These are phyloP conservation scores for Geotrupes spiniger DNA, from an alignment of 2,888 invertebrate species.

Conservation along the genomic window DNA sequence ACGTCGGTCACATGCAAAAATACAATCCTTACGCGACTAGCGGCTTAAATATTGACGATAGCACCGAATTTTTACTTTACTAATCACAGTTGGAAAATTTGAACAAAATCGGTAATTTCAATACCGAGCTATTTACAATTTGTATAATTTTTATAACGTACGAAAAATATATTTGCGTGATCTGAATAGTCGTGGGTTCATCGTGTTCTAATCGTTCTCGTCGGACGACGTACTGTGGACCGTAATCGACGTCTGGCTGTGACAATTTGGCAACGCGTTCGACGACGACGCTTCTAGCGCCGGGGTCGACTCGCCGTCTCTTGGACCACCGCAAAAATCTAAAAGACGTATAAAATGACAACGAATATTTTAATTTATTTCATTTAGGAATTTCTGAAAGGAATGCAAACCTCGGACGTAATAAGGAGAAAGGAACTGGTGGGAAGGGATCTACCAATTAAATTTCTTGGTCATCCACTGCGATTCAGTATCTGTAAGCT, in stretches of 20 bases:
- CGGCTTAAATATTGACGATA: no score
- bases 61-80: no score
- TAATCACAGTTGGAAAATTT: no score
- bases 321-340: conserved; percentile 7
- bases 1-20: no score
- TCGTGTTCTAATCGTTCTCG: not conserved
- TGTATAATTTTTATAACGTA: no score
- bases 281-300: conserved; percentile 31
- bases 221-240: not conserved
- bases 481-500: not conserved
- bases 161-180: no score
- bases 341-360: no score
- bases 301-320: conserved; percentile 41
- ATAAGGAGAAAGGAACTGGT: not conserved
- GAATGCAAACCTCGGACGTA: not conserved
- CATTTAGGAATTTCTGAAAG: not conserved
- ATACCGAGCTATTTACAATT: no score
- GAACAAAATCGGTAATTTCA: no score
- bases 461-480: not conserved
- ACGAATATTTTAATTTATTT: not conserved
- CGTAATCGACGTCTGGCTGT: conserved; percentile 1
- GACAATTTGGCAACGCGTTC: conserved; percentile 13
- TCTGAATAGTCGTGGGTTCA: conserved; percentile 5
- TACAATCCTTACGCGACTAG: no score
- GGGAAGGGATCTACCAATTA: not conserved